Conservation (phyloP, 2,888 invertebrate genomes). For the Dryomyza anilis region DNA sequence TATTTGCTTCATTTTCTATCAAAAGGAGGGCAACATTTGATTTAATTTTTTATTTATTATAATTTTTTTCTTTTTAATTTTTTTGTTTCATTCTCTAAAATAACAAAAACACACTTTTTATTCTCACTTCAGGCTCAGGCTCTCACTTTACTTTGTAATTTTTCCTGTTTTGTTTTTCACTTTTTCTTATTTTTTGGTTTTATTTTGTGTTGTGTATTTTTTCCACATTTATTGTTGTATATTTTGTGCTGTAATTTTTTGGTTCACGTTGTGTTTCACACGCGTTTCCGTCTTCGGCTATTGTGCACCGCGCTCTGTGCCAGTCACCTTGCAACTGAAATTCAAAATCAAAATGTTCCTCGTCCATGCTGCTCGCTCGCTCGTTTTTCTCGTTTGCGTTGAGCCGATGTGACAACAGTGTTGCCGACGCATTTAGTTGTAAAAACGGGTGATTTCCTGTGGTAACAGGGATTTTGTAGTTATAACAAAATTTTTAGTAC, state of each 20-base stretch:
- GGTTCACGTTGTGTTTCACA: neutral
- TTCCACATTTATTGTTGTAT: too few species aligned
- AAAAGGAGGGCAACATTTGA: too few species aligned
- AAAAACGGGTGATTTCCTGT: too few species aligned
- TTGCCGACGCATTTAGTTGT: too few species aligned
- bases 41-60: too few species aligned
- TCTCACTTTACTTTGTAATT: constrained; percentile 9
- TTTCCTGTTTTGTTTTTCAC: neutral
- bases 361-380: neutral
- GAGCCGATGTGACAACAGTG: neutral
- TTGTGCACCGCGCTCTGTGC: constrained; percentile 43
- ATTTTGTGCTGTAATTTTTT: neutral
- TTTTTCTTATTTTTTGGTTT: constrained; percentile 12
- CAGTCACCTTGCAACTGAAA: constrained; percentile 55
- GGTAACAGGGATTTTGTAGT: too few species aligned
- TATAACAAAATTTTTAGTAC: too few species aligned
- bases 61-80: neutral
- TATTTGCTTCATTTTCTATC: too few species aligned
- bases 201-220: constrained; percentile 11
- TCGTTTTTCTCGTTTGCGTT: neutral
- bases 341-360: neutral
- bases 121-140: neutral
- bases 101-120: neutral
- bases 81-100: neutral
- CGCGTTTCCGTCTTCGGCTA: constrained; percentile 8